These are phyloP conservation scores for Bombylius discolor DNA, from an alignment of 2,888 invertebrate species.

Conservation along the genomic window DNA sequence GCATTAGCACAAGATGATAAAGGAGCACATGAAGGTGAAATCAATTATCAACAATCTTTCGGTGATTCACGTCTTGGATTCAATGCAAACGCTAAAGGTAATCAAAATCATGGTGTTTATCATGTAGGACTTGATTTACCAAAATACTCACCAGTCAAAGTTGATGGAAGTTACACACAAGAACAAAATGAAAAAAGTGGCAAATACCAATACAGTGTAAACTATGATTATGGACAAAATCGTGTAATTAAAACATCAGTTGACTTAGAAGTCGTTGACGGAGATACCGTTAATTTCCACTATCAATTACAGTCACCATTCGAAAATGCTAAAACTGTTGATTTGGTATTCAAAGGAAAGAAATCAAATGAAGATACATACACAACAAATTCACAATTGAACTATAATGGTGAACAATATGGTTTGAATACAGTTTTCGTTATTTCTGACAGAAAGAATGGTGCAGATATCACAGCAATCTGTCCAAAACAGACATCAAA, in stretches of 20 bases:
- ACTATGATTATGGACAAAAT: slow-evolving; percentile 27
- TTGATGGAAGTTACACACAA: slow-evolving; percentile 24
- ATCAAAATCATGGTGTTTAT: slow-evolving; percentile 21
- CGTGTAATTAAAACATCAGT: slow-evolving; percentile 34
- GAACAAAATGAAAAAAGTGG: slow-evolving; percentile 20
- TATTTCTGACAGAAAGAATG: slow-evolving; percentile 41
- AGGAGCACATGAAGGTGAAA: slow-evolving; percentile 17
- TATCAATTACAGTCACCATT: slow-evolving; percentile 37
- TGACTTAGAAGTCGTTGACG: slow-evolving; percentile 24
- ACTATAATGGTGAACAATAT: slow-evolving; percentile 47
- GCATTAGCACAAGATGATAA: slow-evolving; percentile 22
- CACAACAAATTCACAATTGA: slow-evolving; percentile 34
- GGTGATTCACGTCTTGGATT: slow-evolving; percentile 15
- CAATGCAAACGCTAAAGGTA: slow-evolving; percentile 20
- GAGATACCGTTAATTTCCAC: slow-evolving; percentile 36
- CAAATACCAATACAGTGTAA: slow-evolving; percentile 19
- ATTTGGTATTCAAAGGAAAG: slow-evolving; percentile 35
- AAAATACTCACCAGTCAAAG: slow-evolving; percentile 18
- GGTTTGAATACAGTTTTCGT: slow-evolving; percentile 41
- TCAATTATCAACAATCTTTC: slow-evolving; percentile 17
- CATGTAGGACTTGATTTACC: slow-evolving; percentile 11
- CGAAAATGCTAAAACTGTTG: slow-evolving; percentile 41
- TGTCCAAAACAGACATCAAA: slow-evolving; percentile 37
- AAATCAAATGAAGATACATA: slow-evolving; percentile 35
- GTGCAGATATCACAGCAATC: slow-evolving; percentile 42